A percentile compares a stretch with the other conserved stretches of the same genome.
Evolutionary conservation across 1,140 invertebrate genomes (phyloP).

Genomic region (Cotesia vestalis): DNA sequence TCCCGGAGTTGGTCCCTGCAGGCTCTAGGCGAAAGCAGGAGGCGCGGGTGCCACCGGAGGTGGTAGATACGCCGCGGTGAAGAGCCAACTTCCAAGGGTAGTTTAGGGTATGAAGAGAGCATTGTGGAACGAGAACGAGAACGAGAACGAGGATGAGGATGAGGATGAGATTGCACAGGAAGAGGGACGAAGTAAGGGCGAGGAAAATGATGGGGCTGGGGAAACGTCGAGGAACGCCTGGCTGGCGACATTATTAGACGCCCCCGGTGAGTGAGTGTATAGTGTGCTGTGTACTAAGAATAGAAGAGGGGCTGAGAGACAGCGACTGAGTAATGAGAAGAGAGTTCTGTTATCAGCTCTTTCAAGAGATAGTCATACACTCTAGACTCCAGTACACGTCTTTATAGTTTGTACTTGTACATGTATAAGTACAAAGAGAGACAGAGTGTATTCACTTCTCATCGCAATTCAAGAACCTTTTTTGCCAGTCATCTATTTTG

Average conservation of each 20-base stretch:
- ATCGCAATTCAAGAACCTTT: neutral
- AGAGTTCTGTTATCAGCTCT: slow-evolving; percentile 51
- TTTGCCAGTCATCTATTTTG: neutral
- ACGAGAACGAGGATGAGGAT: slow-evolving; percentile 16
- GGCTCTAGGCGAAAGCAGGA: too few species aligned
- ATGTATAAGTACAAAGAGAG: neutral
- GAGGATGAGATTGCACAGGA: slow-evolving; percentile 36
- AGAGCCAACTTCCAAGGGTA: slow-evolving; percentile 32
- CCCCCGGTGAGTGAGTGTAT: slow-evolving; percentile 58
- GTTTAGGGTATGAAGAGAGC: slow-evolving; percentile 26
- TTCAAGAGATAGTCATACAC: slow-evolving; percentile 25
- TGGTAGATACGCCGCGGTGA: slow-evolving; percentile 36
- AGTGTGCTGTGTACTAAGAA: slow-evolving; percentile 40
- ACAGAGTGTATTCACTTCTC: neutral
- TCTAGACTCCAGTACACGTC: too few species aligned
- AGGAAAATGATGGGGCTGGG: slow-evolving; percentile 44
- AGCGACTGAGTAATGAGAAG: slow-evolving; percentile 61
- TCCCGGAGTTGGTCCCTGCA: slow-evolving; percentile 40
- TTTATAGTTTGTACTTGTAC: too few species aligned
- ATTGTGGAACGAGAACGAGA: slow-evolving; percentile 30
- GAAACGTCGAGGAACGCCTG: slow-evolving; percentile 59
- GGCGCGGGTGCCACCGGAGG: slow-evolving; percentile 28
- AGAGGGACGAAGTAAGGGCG: slow-evolving; percentile 33
- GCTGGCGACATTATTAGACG: slow-evolving; percentile 67
- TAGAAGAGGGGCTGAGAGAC: slow-evolving; percentile 30